Percentiles rank a stretch among this genome's conserved stretches.
These are phyloP conservation scores for Oncorhynchus gorbuscha DNA, from an alignment of 2,113 vertebrate species.

Conservation along the genomic window DNA sequence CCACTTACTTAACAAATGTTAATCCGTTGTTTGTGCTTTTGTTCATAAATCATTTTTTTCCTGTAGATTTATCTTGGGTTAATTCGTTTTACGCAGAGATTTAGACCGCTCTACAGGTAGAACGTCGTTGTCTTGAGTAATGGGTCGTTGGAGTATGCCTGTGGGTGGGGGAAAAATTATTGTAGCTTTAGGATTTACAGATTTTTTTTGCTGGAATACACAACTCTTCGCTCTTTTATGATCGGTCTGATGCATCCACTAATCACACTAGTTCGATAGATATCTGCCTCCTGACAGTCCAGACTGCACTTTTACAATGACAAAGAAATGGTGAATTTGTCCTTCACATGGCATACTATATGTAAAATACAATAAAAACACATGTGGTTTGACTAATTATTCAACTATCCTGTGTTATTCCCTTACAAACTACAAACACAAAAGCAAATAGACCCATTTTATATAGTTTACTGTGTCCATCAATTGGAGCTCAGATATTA, in stretches of 20 bases:
- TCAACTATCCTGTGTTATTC: not conserved
- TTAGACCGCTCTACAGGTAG: conserved; percentile 34
- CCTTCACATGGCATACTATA: too few relatives aligned
- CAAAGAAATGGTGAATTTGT: too few relatives aligned
- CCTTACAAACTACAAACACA: too few relatives aligned
- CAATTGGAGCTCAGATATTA: too few relatives aligned
- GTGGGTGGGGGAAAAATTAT: conserved; percentile 47
- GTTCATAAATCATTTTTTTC: rapidly evolving
- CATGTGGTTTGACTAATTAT: not conserved
- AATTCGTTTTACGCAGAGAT: not conserved
- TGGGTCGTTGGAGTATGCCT: conserved; percentile 3
- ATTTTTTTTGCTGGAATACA: conserved; percentile 20
- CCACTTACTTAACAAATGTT: conserved; percentile 40
- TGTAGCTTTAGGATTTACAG: not conserved
- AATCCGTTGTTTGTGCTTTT: conserved; percentile 19
- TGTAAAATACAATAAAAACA: too few relatives aligned
- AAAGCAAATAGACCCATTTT: too few relatives aligned
- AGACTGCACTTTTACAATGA: too few relatives aligned
- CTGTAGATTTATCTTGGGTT: not conserved
- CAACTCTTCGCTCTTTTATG: too few relatives aligned
- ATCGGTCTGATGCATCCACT: too few relatives aligned
- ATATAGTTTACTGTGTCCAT: too few relatives aligned
- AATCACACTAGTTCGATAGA: too few relatives aligned
- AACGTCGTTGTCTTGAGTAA: conserved; percentile 37
- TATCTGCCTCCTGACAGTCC: too few relatives aligned